Percentiles rank a stretch among this genome's conserved stretches.
phyloP scores from a whole-genome alignment of 2,797 vertebrate genomes.

The Chanos chanos region DNA sequence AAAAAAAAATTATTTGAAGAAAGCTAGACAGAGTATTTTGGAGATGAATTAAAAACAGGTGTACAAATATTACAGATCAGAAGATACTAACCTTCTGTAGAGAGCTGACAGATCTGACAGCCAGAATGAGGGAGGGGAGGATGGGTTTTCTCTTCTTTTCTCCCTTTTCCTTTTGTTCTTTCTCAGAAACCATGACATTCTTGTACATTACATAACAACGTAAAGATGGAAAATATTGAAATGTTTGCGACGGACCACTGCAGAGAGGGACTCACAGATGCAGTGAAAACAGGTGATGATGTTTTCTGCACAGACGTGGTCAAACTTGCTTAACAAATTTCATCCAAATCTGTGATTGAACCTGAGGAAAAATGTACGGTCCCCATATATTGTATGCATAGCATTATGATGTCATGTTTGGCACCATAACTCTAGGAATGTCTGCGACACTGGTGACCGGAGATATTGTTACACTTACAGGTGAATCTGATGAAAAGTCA shows the following conservation, averaged over 20 bases:
- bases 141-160: not conserved
- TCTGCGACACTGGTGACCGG: too few species aligned
- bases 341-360: slow-evolving; percentile 13
- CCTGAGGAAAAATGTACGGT: not conserved
- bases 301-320: too few species aligned
- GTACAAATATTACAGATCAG: too few species aligned
- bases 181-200: not conserved
- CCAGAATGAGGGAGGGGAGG: not conserved
- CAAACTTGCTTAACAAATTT: slow-evolving; percentile 19
- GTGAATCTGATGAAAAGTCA: too few species aligned
- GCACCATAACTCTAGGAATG: too few species aligned
- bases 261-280: not conserved
- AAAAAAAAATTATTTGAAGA: too few species aligned
- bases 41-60: too few species aligned
- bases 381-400: too few species aligned
- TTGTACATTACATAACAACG: not conserved
- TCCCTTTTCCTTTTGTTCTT: not conserved
- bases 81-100: too few species aligned
- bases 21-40: too few species aligned
- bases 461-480: too few species aligned
- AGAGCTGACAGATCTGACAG: not conserved
- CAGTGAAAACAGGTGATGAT: slow-evolving; percentile 6
- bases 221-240: slow-evolving; percentile 29
- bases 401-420: too few species aligned
- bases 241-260: slow-evolving; percentile 16